Evolutionary conservation across 53 echinoderm and acorn worm genomes (phyloP), one percentile per base, ranked within the genome.

Genomic region (Luidia sarsii): DNA sequence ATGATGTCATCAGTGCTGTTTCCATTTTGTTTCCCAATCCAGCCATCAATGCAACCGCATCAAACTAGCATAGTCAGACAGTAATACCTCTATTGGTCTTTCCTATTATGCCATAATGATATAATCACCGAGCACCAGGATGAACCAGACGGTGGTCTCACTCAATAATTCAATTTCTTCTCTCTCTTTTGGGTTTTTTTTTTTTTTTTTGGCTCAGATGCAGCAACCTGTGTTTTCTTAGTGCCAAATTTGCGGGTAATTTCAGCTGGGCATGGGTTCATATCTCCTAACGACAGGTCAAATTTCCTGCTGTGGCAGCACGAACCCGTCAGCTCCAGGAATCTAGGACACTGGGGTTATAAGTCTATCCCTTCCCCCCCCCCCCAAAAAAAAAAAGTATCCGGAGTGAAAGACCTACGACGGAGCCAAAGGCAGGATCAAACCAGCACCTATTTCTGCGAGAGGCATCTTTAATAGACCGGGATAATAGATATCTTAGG

Each of bases 211-310:
- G n/a, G n/a, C n/a, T n/a, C n/a, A n/a, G 22, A 45, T 45, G 45
- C 43, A 48, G 61, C 62, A 61, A 34, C 77, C 77, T 60, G 77
- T 77, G 77, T 77, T 77, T 41, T 60, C 77, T 77, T 59, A 61
- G 45, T 20, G 37, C 7, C 9, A 41, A 77, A 77, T 77, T 21
- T 77, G 77, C 55, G 39, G 48, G 57, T 48, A 60, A 77, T 77
- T 60, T 28, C 18, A 57, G n/a, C 19, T 60, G 77, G 77, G 61
- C 59, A 46, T 43, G 77, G 57, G 55, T 59, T 29, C 55, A 67
- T 71, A 60, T 77, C 77, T 59, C 39, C 50, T 59, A 77, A 31
- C 61, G 77, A 77, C 77, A 77, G 60, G 60, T 49, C 59, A 41
- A 77, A 77, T 77, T 77, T 77, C 77, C 77, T 59, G 62, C 45